phyloP scores from a whole-genome alignment of 2,888 invertebrate genomes.

The Ichneumoninae sp. region DNA sequence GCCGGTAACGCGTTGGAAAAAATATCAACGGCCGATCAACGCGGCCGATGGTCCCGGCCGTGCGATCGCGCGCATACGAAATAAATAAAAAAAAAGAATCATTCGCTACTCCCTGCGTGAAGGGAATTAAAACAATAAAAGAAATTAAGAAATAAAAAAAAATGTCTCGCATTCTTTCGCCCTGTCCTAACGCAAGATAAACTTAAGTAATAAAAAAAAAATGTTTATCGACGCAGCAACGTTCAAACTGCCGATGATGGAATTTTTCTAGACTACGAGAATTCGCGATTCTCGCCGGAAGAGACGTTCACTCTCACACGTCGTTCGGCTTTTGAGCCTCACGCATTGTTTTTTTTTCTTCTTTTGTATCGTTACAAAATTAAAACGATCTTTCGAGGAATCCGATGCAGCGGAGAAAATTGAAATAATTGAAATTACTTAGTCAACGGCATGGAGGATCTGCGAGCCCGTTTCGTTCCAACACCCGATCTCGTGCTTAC shows the following conservation, averaged over 20 bases:
- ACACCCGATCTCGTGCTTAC: neutral
- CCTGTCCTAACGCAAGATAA: neutral
- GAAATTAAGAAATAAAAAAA: neutral
- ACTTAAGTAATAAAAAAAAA: slow-evolving; percentile 11
- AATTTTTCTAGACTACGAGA: slow-evolving; percentile 50
- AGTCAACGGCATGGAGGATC: slow-evolving; percentile 3
- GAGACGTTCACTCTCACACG: slow-evolving; percentile 4
- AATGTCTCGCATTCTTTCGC: slow-evolving; percentile 9
- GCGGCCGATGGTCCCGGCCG: slow-evolving; percentile 5
- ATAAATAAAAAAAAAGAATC: neutral
- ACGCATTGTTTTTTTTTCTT: neutral
- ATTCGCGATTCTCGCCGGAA: slow-evolving; percentile 18
- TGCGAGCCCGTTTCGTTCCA: neutral
- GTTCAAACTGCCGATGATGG: slow-evolving; percentile 49
- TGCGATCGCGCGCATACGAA: slow-evolving; percentile 13
- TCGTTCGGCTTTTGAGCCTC: neutral
- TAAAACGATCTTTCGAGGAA: neutral
- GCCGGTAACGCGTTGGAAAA: slow-evolving; percentile 4
- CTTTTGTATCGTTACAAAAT: neutral
- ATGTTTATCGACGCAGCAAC: slow-evolving; percentile 35
- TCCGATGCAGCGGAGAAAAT: neutral
- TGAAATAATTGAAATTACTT: neutral
- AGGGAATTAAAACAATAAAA: neutral
- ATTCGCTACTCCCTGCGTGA: neutral
- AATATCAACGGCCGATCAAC: neutral